Evolutionary conservation across 2,888 invertebrate genomes (phyloP).

Genomic region (Tanaodytes sp.): DNA sequence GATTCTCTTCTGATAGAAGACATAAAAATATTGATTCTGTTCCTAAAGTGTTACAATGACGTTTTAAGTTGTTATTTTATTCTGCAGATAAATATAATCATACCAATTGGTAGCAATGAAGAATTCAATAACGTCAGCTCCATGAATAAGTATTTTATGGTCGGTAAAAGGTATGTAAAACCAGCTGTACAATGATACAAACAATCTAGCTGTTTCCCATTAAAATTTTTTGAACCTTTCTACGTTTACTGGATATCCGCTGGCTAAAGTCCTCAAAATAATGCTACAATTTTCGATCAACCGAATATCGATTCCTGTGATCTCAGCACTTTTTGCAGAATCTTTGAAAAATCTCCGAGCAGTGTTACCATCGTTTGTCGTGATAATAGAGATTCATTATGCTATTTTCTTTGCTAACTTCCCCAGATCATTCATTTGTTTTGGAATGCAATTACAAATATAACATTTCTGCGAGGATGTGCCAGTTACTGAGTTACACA

Average conservation of each 20-base stretch:
- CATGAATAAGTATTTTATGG: conserved; percentile 30
- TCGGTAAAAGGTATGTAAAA: conserved; percentile 29
- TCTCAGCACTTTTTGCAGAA: conserved; percentile 17
- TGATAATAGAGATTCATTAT: no score
- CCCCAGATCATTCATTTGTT: conserved; percentile 36
- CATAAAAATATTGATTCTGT: no score
- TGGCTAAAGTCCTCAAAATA: conserved; percentile 16
- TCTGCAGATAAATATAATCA: no score
- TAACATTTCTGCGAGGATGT: conserved; percentile 39
- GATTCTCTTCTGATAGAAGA: conserved; percentile 19
- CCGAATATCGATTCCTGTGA: conserved; percentile 21
- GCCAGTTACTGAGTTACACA: conserved; percentile 34
- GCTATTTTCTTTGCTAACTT: no score
- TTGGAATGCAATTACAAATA: conserved; percentile 31
- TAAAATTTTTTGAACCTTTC: conserved; percentile 10
- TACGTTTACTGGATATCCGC: conserved; percentile 28
- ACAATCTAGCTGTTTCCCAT: conserved; percentile 17
- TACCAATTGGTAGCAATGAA: conserved; percentile 25
- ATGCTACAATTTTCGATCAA: conserved; percentile 13
- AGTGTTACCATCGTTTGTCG: conserved; percentile 29
- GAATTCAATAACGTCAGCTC: conserved; percentile 23
- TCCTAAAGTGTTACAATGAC: no score
- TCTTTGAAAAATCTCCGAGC: conserved; percentile 29
- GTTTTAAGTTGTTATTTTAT: no score
- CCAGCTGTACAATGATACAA: conserved; percentile 16